Base-by-base conservation (phyloP, 2,113 vertebrate species). In the Scopus umbretta region DNA sequence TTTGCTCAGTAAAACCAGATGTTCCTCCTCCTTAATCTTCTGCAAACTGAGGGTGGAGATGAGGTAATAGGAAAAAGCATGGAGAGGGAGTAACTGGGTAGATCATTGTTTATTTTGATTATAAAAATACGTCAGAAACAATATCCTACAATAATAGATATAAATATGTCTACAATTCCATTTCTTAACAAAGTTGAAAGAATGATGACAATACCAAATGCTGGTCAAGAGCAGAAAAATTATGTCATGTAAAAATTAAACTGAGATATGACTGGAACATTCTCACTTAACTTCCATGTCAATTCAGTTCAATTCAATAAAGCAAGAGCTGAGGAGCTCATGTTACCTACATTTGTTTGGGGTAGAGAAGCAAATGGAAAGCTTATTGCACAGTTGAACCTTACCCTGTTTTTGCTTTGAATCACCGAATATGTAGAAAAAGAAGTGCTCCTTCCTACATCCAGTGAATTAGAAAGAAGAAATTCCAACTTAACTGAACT, bases 1-100 rank as follows among this genome's bases (percentile, higher is more conserved):
- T 73, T 81, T 93, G 71, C 71, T 95, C 80, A 93, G 16, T 90
- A 36, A 89, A 96, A 96, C 91, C 67, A 97, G 86, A 78, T 94
- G 83, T 90, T 96, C 26, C 40, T 72, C 47, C 78, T 88, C 32
- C 56, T 72, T 71, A 85, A 86, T 84, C 67, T 34, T 72, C 61
- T 84, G 61, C 59, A 75, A 25, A 88, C n/a, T 90, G 38, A 72
- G 32, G 52, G 26, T 5, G 0, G 79, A 95, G 70, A 95, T 95
- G 85, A 97, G 56, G 89, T 97, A 90, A 95, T 78, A 79, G 68
- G 83, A 90, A 66, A 40, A 91, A 26, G 9, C 5, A 89, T 45
- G 52, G 38, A 49, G 49, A 84, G 19, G 29, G 59, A 91, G n/a
- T 62, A 97, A 86, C 47, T 62, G 61, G 70, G 49, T n/a, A 92